Evolutionary conservation across 2,888 invertebrate species (phyloP).

Genomic region (Trileptium ribeirensis): DNA sequence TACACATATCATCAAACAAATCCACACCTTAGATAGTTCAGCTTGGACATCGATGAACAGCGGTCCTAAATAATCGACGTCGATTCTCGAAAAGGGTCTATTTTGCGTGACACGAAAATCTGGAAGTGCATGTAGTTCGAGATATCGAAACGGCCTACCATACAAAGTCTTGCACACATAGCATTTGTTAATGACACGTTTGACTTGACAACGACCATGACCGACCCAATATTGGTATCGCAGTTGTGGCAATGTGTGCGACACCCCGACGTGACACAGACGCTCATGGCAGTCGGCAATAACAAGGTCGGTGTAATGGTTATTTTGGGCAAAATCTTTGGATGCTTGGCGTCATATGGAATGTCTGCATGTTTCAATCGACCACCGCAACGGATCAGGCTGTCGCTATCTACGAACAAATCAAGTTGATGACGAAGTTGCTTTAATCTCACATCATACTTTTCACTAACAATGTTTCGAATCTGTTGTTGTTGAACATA

Average conservation of each 20-base stretch:
- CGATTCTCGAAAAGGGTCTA: conserved; percentile 33
- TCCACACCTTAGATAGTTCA: conserved; percentile 43
- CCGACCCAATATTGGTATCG: background rate
- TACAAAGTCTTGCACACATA: background rate
- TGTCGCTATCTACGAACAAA: background rate
- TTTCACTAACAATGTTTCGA: no score
- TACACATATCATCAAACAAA: conserved; percentile 52
- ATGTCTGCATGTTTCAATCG: background rate
- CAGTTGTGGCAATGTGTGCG: conserved; percentile 5
- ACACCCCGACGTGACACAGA: conserved; percentile 3
- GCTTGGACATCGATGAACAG: conserved; percentile 40
- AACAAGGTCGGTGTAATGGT: background rate
- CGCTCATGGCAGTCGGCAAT: conserved; percentile 4
- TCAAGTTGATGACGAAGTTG: background rate
- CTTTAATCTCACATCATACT: no score
- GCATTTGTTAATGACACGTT: background rate
- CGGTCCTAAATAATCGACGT: conserved; percentile 52
- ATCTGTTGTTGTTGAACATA: no score
- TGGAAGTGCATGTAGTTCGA: background rate
- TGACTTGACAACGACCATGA: background rate
- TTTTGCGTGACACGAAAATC: background rate
- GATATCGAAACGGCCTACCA: background rate
- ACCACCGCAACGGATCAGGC: conserved; percentile 1
- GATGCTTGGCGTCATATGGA: background rate
- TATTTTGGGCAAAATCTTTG: background rate